phyloP scores from a whole-genome alignment of 1,140 invertebrate species.

The Cotesia chilonis region DNA sequence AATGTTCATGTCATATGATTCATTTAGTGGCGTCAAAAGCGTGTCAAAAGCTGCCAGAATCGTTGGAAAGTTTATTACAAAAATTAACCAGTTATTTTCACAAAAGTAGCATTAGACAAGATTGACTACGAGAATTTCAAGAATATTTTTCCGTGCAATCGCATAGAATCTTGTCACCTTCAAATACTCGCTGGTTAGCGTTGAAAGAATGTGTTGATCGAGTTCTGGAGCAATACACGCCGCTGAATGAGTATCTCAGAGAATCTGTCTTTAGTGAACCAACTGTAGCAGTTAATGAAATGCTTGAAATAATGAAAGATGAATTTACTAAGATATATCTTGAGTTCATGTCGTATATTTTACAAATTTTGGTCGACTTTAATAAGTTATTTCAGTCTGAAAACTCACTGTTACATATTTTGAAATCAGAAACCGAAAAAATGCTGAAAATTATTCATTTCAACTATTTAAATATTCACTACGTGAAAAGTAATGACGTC shows the following conservation, averaged over 20 bases:
- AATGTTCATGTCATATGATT: conserved; percentile 1
- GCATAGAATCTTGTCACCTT: neutral
- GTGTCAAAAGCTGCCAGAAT: neutral
- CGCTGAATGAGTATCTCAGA: neutral
- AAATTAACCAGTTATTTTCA: neutral
- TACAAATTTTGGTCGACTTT: neutral
- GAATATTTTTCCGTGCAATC: neutral
- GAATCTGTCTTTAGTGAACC: neutral
- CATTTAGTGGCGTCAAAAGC: neutral
- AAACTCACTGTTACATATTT: neutral
- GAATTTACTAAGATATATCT: neutral
- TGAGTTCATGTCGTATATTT: neutral
- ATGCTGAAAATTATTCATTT: neutral
- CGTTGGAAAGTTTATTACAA: neutral
- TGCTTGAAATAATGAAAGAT: neutral
- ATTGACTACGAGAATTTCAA: neutral
- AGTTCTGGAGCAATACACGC: neutral
- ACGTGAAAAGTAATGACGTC: neutral
- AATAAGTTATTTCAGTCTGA: conserved; percentile 1
- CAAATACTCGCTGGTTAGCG: neutral
- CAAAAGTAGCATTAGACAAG: neutral
- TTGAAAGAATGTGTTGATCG: conserved; percentile 5
- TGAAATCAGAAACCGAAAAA: neutral
- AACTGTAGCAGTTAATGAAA: neutral
- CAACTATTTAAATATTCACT: neutral